Conservation (phyloP, 2,888 invertebrate genomes). For the Drosophila setosimentum region DNA sequence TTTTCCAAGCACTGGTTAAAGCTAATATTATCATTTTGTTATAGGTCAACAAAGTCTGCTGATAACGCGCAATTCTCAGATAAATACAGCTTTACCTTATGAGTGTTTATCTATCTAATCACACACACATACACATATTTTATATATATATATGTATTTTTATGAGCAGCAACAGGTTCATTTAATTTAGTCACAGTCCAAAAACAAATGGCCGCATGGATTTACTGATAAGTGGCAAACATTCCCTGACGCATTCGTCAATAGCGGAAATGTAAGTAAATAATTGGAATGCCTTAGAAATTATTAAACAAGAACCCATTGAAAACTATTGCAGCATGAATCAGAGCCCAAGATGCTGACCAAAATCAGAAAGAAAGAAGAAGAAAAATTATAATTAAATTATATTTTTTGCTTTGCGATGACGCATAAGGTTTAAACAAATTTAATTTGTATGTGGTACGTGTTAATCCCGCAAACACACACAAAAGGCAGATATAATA, state of each 20-base stretch:
- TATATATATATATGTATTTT: conserved; percentile 9
- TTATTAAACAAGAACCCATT: conserved; percentile 1
- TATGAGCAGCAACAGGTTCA: conserved; percentile 64
- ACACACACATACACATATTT: conserved; percentile 6
- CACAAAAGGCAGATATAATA: not conserved
- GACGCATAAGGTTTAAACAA: conserved; percentile 53
- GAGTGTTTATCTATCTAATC: not conserved
- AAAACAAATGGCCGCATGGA: conserved; percentile 31
- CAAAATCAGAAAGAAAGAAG: conserved; percentile 13
- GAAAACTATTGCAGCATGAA: conserved; percentile 25
- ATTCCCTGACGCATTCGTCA: conserved; percentile 50
- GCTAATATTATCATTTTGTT: conserved; percentile 32
- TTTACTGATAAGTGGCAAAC: conserved; percentile 58
- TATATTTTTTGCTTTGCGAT: conserved; percentile 5
- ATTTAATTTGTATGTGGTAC: conserved; percentile 26
- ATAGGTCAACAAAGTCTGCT: conserved; percentile 20
- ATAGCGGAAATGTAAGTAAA: conserved; percentile 30
- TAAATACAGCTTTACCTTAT: conserved; percentile 25
- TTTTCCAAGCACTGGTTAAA: not conserved
- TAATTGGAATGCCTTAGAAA: conserved; percentile 11
- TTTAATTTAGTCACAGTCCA: conserved; percentile 69
- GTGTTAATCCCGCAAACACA: conserved; percentile 54
- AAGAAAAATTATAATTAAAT: not conserved
- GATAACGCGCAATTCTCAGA: conserved; percentile 42
- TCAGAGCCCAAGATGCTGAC: conserved; percentile 48